phyloP scores from a whole-genome alignment of 2,797 vertebrate species.

The Leucoraja ocellata region DNA sequence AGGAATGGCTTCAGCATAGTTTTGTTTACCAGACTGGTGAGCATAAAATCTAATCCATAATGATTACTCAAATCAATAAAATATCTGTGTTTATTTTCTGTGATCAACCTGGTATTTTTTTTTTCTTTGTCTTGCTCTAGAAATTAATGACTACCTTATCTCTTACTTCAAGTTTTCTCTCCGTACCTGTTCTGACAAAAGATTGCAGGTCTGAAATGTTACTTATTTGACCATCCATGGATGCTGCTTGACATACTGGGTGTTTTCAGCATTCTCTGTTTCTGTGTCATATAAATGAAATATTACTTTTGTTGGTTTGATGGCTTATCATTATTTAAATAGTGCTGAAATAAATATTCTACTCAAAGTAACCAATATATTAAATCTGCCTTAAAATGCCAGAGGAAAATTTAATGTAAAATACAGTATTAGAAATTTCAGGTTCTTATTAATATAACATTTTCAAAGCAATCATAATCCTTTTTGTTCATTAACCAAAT shows the following conservation, averaged over 20 bases:
- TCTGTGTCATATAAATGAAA: not conserved
- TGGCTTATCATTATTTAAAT: not conserved
- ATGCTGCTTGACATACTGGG: too few species aligned
- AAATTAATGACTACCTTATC: too few species aligned
- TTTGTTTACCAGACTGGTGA: not conserved
- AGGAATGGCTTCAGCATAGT: not conserved
- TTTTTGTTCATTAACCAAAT: constrained; percentile 26
- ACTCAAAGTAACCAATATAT: not conserved
- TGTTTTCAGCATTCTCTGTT: too few species aligned
- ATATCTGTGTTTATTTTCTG: not conserved
- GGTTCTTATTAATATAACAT: not conserved
- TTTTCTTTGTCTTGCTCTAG: not conserved
- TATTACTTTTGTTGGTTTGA: not conserved
- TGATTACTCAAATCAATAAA: not conserved
- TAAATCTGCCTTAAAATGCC: not conserved
- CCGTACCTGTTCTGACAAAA: too few species aligned
- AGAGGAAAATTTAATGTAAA: not conserved
- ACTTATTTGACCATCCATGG: too few species aligned
- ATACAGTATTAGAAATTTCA: not conserved
- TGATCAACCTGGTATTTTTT: not conserved
- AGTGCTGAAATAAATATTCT: not conserved
- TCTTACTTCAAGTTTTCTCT: too few species aligned
- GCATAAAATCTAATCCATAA: not conserved
- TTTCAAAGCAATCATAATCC: not conserved
- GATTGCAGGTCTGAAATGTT: too few species aligned